Evolutionary conservation across 1,140 invertebrate species (phyloP), one percentile per base, ranked within the genome.

Genomic region (Centruroides sculpturatus): DNA sequence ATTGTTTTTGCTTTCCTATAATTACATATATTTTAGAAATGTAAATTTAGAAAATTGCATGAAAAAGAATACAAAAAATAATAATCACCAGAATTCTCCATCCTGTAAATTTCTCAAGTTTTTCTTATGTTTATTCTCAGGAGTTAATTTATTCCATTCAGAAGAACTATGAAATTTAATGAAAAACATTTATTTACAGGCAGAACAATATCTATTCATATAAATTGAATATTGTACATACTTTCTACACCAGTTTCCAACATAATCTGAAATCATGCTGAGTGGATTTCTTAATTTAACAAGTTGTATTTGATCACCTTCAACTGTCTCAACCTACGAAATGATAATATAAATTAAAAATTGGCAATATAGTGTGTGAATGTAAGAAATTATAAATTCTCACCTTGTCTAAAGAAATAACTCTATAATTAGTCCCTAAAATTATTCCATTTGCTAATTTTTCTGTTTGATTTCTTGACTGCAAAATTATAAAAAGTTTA

Each of bases 321-420:
- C 41, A 41, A 41, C 41, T 41, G 41, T 41, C 8, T 41, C 41
- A 11, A 35, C 34, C 41, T 63, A 35, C n/a, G 34, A 41, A 55
- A 12, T 52, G 47, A 53, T 36, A 53, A 56, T 7, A 53, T 59
- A 46, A 47, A 5, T 56, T 11, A 55, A 56, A 57, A 35, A 35
- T 55, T 50, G 52, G 35, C 13, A 35, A 6, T 47, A 11, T 51
- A 49, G 23, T 23, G 23, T 23, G 23, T 23, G 2, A 23, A 23
- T 23, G 23, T 23, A 23, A 23, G 23, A 23, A 23, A 23, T 23
- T 23, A 23, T 23, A 23, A 23, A 23, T 23, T 23, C 23, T 23
- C 23, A 87, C 85, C 78, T 85, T 84, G 72, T 92, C 86, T 55
- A 90, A 76, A 46, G 82, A 81, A 66, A 86, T 87, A 47, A 92